A percentile compares a stretch with the other conserved stretches of the same genome.
phyloP scores from a whole-genome alignment of 1,140 invertebrate species.

The Arctopsyche grandis region DNA sequence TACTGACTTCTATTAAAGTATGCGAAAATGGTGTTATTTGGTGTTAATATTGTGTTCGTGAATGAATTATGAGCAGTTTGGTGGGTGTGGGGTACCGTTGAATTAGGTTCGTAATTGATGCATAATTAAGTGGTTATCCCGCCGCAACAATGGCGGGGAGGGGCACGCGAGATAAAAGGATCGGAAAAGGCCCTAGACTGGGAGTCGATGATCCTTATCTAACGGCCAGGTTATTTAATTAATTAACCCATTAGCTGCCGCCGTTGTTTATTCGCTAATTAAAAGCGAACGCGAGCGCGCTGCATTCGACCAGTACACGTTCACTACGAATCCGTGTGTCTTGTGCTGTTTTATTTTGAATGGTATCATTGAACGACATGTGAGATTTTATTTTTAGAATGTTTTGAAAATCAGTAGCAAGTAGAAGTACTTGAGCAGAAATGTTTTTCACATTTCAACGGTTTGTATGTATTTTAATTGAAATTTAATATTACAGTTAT shows the following conservation, averaged over 20 bases:
- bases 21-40: neutral
- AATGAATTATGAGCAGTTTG: constrained; percentile 20
- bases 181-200: neutral
- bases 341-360: neutral
- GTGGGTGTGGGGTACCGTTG: neutral
- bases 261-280: constrained; percentile 25
- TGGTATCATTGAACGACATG: too few species aligned
- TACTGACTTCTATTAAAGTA: too few species aligned
- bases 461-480: too few species aligned
- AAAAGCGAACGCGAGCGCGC: constrained; percentile 12
- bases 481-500: too few species aligned
- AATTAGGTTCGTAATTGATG: constrained; percentile 28
- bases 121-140: constrained; percentile 30
- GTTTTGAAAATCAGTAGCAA: too few species aligned
- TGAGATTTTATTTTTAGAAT: too few species aligned
- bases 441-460: too few species aligned
- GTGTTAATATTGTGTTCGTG: neutral
- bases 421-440: too few species aligned
- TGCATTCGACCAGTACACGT: neutral
- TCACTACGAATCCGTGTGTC: neutral
- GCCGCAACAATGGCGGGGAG: neutral
- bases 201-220: constrained; percentile 25
- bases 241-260: constrained; percentile 26
- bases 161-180: constrained; percentile 20
- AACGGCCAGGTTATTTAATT: constrained; percentile 32